Base-by-base conservation (phyloP, 2,113 vertebrate genomes). In the Periophthalmodon schlosseri region DNA sequence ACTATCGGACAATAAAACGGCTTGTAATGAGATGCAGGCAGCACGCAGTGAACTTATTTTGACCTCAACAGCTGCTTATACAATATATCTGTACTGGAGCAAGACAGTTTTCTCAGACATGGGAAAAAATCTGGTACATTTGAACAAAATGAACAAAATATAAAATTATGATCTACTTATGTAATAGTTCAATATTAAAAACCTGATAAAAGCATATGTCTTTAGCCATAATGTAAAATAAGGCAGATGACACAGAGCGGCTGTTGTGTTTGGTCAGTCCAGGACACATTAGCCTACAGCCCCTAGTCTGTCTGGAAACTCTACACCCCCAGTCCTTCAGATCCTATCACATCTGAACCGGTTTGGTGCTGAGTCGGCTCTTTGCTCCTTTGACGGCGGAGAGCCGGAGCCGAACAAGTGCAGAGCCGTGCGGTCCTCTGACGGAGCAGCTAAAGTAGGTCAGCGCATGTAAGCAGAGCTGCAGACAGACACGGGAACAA, bases 371-470 rank as follows among this genome's bases (percentile, higher is more conserved):
- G 80, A 84, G 39, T 18, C 73, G 70, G 71, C 73, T 73, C 16
- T 71, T 86, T 69, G 75, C 44, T 16, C 80, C 80, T 83, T 81
- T 84, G 76, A 84, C 83, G 33, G 64, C 72, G n/a, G 9, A 44
- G 28, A 20, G 28, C 18, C 49, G 72, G 21, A 73, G 72, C 72
- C 72, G 9, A 73, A 81, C 79, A 72, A 78, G 77, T 68, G 73
- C 66, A 15, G 68, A 50, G 16, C 58, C 68, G 39, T 10, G 7
- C 39, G 65, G 83, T 78, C 80, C 81, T 82, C 70, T 64, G 72
- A 72, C 56, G 23, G 72, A 77, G 75, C 23, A 75, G 50, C 54
- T 68, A 46, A 90, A 91, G 76, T 91, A 78, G 90, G 83, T 90
- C 83, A 88, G 44, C 73, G 39, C 39, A 9, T 44, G 80, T 85